phyloP scores from a whole-genome alignment of 92 coral and sea anemone genomes.

The Zoanthus sociatus region DNA sequence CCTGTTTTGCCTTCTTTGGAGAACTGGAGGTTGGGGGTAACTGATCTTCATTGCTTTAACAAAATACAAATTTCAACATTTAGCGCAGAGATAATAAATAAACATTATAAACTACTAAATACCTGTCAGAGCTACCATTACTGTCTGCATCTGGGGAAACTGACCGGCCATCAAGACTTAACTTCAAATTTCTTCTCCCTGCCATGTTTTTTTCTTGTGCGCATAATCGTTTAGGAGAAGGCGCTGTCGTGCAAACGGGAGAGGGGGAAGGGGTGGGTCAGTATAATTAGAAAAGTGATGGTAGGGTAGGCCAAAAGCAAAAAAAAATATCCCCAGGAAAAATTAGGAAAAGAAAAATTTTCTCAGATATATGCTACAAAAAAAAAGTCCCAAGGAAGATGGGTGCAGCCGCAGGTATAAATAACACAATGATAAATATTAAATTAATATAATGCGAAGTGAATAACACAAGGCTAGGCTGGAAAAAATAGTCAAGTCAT shows the following conservation, averaged over 20 bases:
- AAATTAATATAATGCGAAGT: too few species aligned
- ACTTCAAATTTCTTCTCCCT: slow-evolving; percentile 3
- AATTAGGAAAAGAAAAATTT: too few species aligned
- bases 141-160: slow-evolving; percentile 33
- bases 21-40: slow-evolving; percentile 20
- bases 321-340: too few species aligned
- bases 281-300: too few species aligned
- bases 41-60: slow-evolving; percentile 33
- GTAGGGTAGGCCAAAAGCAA: too few species aligned
- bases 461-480: too few species aligned
- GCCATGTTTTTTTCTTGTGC: slow-evolving; percentile 16
- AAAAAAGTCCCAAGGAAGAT: too few species aligned
- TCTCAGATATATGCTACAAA: too few species aligned
- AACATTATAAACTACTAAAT: background rate
- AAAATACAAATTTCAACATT: background rate
- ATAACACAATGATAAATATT: too few species aligned
- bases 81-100: background rate
- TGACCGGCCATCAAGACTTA: slow-evolving; percentile 19
- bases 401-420: too few species aligned
- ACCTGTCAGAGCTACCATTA: slow-evolving; percentile 44
- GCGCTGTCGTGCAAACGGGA: background rate
- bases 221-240: background rate
- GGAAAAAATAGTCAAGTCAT: too few species aligned
- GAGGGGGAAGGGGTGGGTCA: too few species aligned
- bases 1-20: slow-evolving; percentile 41